A percentile compares a stretch with the other conserved stretches of the same genome.
Evolutionary conservation across 2,797 vertebrate genomes (phyloP).

Genomic region (Oreochromis grahami): DNA sequence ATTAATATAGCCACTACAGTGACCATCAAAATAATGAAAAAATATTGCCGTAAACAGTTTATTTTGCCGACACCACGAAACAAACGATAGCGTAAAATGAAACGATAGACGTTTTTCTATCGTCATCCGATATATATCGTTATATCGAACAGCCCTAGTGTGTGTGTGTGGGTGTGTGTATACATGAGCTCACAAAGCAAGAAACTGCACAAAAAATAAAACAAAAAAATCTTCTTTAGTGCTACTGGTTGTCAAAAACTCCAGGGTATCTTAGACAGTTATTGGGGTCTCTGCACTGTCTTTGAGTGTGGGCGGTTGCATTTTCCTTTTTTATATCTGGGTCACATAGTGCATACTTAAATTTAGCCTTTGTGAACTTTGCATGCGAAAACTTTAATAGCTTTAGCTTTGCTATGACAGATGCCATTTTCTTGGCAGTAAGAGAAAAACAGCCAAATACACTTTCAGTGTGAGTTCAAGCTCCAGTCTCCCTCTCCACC

Average conservation of each 20-base stretch:
- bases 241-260: not conserved
- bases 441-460: not conserved
- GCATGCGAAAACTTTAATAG: not conserved
- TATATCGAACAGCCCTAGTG: too few species aligned
- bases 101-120: too few species aligned
- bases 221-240: not conserved
- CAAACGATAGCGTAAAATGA: too few species aligned
- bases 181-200: not conserved
- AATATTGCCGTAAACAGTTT: too few species aligned
- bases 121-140: too few species aligned
- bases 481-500: conserved; percentile 5
- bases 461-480: not conserved
- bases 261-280: not conserved
- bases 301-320: not conserved
- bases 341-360: not conserved
- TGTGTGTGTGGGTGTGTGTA: not conserved
- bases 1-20: too few species aligned
- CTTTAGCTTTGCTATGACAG: not conserved
- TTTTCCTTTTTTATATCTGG: not conserved
- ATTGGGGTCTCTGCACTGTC: not conserved
- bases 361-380: not conserved
- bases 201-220: not conserved
- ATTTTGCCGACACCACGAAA: too few species aligned
- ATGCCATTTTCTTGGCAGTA: not conserved
- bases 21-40: too few species aligned